Base-by-base conservation (phyloP, 2,797 vertebrate species). In the Falco concolor region DNA sequence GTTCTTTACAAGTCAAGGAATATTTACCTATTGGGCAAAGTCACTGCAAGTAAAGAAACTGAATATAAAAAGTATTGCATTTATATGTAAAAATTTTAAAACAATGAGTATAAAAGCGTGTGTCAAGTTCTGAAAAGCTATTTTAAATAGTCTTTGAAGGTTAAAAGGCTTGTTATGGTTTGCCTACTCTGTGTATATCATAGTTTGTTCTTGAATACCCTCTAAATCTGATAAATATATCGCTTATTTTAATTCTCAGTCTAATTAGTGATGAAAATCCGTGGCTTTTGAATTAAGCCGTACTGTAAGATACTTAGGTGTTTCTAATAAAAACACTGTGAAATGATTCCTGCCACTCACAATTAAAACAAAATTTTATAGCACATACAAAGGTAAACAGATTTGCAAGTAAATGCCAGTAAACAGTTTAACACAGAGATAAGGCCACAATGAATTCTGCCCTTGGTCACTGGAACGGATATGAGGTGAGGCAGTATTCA, bases 361-460 rank as follows among this genome's bases (percentile, higher is more conserved):
- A 89, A 96, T 53, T 65, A 73, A 84, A 61, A 86, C 7, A 36
- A 91, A 95, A 81, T 57, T 94, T 92, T 96, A 95, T 50, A 96
- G 76, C 89, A 87, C 74, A 59, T 53, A 94, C 76, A 96, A 89
- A 93, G 96, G 92, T 94, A 97, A 97, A 97, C 96, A 97, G 84
- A 84, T 93, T 88, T 93, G 95, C 95, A 94, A 96, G 95, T 93
- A 93, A 97, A 95, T 97, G 97, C 96, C 93, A 92, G 95, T 97
- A 97, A 98, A 97, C 97, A 97, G 97, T 95, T 95, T 90, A 96
- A 95, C 97, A 95, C 91, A 95, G 89, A 97, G 96, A 96, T 98
- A 98, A 98, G 98, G 98, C 98, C 98, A 98, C 98, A 94, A 96
- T 95, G 98, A 98, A 96, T 96, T 97, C 97, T 97, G 98, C 97